phyloP scores from a whole-genome alignment of 2,797 vertebrate genomes.

The Poeciliopsis infans region DNA sequence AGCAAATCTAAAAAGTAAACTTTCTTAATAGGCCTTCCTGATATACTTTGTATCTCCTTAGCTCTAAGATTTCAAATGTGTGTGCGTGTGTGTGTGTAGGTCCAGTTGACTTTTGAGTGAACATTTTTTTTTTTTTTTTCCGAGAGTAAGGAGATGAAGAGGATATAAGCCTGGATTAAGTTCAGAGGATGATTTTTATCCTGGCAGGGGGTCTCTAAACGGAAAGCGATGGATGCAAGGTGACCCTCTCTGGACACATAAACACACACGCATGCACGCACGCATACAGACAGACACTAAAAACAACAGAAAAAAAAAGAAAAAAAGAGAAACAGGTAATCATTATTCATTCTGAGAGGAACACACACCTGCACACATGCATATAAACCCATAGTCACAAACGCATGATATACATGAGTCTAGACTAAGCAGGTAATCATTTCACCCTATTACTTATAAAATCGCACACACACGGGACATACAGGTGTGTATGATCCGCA shows the following conservation, averaged over 20 bases:
- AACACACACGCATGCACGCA: slow-evolving; percentile 3
- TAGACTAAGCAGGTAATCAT: slow-evolving; percentile 45
- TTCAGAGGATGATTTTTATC: slow-evolving; percentile 82
- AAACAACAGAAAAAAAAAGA: not conserved
- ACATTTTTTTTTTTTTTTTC: slow-evolving; percentile 23
- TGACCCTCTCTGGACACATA: slow-evolving; percentile 75
- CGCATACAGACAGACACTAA: not conserved
- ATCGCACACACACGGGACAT: slow-evolving; percentile 38
- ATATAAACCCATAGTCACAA: slow-evolving; percentile 32
- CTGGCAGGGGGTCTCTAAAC: slow-evolving; percentile 79
- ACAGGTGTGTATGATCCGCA: slow-evolving; percentile 68
- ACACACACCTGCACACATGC: slow-evolving; percentile 39
- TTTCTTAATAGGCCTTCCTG: slow-evolving; percentile 24
- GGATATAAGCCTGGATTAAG: slow-evolving; percentile 81
- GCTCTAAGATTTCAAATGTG: slow-evolving; percentile 28
- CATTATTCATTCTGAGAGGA: slow-evolving; percentile 17
- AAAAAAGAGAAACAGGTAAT: slow-evolving; percentile 7
- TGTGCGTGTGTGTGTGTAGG: slow-evolving; percentile 29
- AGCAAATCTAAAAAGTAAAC: not conserved
- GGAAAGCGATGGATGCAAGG: slow-evolving; percentile 77
- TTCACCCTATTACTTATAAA: slow-evolving; percentile 31
- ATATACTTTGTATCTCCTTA: slow-evolving; percentile 29
- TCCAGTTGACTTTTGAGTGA: slow-evolving; percentile 16
- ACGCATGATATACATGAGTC: slow-evolving; percentile 26
- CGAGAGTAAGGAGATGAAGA: slow-evolving; percentile 68